A percentile compares a stretch with the other conserved stretches of the same genome.
Evolutionary conservation across 2,113 vertebrate genomes (phyloP).

Genomic region (Puffinus mauretanicus): DNA sequence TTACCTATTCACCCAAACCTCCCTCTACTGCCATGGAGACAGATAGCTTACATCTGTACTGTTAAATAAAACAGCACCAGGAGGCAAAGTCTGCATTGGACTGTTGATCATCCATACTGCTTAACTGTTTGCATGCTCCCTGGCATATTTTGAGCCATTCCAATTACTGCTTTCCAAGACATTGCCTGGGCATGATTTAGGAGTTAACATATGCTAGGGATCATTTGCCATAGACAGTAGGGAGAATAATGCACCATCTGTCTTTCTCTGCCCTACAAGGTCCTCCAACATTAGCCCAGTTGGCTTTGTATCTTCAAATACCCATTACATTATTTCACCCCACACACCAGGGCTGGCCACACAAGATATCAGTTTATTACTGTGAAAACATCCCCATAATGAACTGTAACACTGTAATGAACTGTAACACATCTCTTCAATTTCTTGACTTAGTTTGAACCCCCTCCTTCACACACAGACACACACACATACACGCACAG

Average conservation of each 20-base stretch:
- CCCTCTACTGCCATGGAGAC: background rate
- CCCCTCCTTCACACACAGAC: background rate
- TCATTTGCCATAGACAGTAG: background rate
- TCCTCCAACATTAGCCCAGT: background rate
- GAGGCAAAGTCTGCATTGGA: background rate
- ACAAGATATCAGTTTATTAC: background rate
- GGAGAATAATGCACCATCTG: background rate
- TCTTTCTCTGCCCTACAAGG: background rate
- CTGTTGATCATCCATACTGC: background rate
- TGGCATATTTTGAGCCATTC: background rate
- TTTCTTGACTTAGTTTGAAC: background rate
- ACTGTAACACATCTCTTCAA: background rate
- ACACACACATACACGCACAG: background rate
- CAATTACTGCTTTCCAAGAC: background rate
- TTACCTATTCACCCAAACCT: background rate
- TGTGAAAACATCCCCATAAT: background rate
- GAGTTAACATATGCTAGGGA: background rate
- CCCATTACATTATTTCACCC: background rate
- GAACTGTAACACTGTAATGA: background rate
- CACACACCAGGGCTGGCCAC: background rate
- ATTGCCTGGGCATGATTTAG: background rate
- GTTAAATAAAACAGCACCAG: background rate
- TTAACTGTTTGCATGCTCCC: background rate
- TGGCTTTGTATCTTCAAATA: background rate
- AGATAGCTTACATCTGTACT: background rate